Base-by-base conservation (phyloP, 2,797 vertebrate genomes). In the Emys orbicularis region DNA sequence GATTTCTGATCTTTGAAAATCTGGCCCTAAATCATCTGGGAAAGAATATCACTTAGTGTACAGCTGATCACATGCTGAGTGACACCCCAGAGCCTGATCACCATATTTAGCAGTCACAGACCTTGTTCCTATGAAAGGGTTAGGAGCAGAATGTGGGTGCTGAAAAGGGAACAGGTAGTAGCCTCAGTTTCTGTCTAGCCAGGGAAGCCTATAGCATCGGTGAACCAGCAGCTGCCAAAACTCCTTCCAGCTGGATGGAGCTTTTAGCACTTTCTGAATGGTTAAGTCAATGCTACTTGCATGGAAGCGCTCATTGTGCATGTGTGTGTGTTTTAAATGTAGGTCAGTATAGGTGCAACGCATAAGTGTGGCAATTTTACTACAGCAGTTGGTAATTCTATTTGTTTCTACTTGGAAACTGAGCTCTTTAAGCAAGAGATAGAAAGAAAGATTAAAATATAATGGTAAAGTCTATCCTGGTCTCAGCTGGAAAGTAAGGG, bases 401-500 rank as follows among this genome's bases (percentile, higher is more conserved):
- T 82, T 83, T 84, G 82, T 68, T 90, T 94, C 94, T 86, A n/a
- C 6, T 0, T 76, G 87, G 84, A 94, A 93, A 68, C 44, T 13
- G 41, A 88, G 79, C 44, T 84, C 19, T 29, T 90, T 49, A 11
- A 86, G 84, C 65, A 50, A 31, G 4, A 47, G 76, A 82, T 50
- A 54, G 65, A 79, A 88, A 41, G 68, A 83, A 6, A 44, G 21
- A 83, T 68, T 81, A 76, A 27, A 19, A 54, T n/a, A 82, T 37
- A 88, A 83, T 19, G 79, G 72, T 81, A 88, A 53, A 65, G 1
- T 18, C 53, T 84, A 34, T 61, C 79, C 57, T 91, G 41, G 25
- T 76, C 44, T 47, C 41, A 76, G 41, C 13, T 47, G 37, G 53
- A 88, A 15, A 81, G 83, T 47, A 27, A 79, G 37, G n/a, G 37